Percentiles rank a stretch among this genome's conserved stretches.
Conservation (phyloP, 2,888 invertebrate genomes). For the Scaptomyza caliginosa region DNA sequence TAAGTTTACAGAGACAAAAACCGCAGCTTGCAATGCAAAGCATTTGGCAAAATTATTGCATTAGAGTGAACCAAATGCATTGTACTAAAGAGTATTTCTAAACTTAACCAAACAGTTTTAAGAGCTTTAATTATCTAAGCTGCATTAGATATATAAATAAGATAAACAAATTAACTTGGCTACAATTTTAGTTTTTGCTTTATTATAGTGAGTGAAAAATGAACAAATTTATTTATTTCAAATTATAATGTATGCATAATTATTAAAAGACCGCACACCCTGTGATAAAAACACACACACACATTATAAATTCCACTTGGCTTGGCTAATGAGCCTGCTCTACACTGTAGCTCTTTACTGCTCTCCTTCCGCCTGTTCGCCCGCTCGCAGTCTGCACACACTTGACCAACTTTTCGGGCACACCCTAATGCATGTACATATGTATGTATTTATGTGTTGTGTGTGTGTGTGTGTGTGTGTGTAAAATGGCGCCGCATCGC, state of each 20-base stretch:
- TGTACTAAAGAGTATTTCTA: no score
- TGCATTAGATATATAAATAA: no score
- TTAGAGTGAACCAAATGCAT: conserved; percentile 21
- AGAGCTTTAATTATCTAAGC: no score
- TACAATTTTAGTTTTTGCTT: background rate
- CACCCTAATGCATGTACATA: conserved; percentile 52
- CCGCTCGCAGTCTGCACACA: conserved; percentile 20
- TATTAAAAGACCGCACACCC: conserved; percentile 5
- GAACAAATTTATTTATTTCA: conserved; percentile 2
- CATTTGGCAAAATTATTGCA: conserved; percentile 3
- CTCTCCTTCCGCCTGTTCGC: background rate
- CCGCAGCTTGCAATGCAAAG: conserved; percentile 31
- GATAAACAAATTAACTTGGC: background rate
- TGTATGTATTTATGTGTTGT: conserved; percentile 2
- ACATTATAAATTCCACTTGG: conserved; percentile 57
- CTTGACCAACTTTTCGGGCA: conserved; percentile 66
- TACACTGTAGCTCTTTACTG: no score
- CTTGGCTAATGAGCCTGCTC: conserved; percentile 62
- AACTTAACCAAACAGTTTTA: no score
- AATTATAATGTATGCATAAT: conserved; percentile 10
- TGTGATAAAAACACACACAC: background rate
- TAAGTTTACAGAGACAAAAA: conserved; percentile 4
- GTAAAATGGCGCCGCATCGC: conserved; percentile 62
- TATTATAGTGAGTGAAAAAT: background rate
- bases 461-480: conserved; percentile 27